A percentile compares a stretch with the other conserved stretches of the same genome.
phyloP scores from a whole-genome alignment of 92 coral and sea anemone genomes.

The Zoanthus sociatus region DNA sequence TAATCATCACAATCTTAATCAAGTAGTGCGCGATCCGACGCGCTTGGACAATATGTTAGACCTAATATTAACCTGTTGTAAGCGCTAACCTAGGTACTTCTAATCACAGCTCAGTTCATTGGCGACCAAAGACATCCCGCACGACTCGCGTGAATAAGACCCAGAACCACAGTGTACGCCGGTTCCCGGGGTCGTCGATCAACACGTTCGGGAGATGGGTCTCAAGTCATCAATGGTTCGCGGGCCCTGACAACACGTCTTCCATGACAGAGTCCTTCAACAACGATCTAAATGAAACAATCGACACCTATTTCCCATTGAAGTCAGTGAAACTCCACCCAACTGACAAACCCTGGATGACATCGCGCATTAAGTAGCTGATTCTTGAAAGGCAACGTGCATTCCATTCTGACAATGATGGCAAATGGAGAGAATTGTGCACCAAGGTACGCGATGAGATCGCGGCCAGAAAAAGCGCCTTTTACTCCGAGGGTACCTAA shows the following conservation, averaged over 20 bases:
- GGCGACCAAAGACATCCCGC: too few species aligned
- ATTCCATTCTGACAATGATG: too few species aligned
- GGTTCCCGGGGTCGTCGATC: neutral
- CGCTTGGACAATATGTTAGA: neutral
- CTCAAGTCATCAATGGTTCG: too few species aligned
- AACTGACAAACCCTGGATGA: too few species aligned
- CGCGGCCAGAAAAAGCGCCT: too few species aligned
- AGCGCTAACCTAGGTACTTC: neutral
- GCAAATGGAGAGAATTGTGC: too few species aligned
- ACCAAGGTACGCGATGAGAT: too few species aligned
- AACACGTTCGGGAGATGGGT: neutral
- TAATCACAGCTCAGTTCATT: too few species aligned
- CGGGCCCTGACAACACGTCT: too few species aligned
- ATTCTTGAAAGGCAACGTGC: too few species aligned
- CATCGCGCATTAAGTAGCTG: too few species aligned
- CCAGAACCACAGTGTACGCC: conserved; percentile 1
- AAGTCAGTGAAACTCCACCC: conserved; percentile 12
- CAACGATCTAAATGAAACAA: conserved; percentile 7
- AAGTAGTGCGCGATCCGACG: conserved; percentile 10
- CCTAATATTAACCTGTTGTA: neutral
- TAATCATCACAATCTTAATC: neutral
- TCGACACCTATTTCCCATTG: neutral
- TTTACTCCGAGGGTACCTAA: too few species aligned
- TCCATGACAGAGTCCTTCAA: conserved; percentile 12
- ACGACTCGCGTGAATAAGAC: neutral